Base-by-base conservation (phyloP, 2,888 invertebrate genomes). In the Drosophila mimica region DNA sequence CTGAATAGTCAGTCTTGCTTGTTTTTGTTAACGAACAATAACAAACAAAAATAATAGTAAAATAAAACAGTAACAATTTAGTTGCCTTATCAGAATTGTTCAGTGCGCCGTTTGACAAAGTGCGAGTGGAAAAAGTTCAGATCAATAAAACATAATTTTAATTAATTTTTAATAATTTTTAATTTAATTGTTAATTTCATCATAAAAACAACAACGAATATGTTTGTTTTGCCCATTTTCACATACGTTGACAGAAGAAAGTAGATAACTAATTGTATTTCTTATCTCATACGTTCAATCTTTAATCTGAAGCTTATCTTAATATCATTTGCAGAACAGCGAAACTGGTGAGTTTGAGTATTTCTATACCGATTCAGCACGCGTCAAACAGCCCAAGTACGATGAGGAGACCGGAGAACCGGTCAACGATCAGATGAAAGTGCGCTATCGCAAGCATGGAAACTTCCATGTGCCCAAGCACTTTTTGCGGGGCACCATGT, bases 381-480 rank as follows among this genome's bases (percentile, higher is more conserved):
- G 81, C 40, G 73, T 90, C 43, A 83, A 79, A 20, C 81, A 78
- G 49, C 85, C 82, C 34, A 79, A 84, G 54, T 92, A 89, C 70
- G 92, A 93, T 74, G 91, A 91, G 52, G 93, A 93, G 78, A 93
- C 93, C 30, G 93, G 93, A 0, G 93, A 93, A 52, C 92, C 93
- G 4, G 81, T 91, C 4, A 88, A 86, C 38, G 92, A 87, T 36
- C 89, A 90, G 62, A 74, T 88, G 67, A 91, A 90, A 58, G 86
- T 92, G n/a, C 92, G 91, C 46, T 92, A 91, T 70, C 76, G 88
- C 20, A 93, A 93, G 72, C 91, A 91, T 51, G 91, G 90, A 25
- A 82, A 91, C 36, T 93, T 93, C 74, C 92, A 92, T 73, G 91
- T 93, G 49, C 93, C 93, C 0, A 92, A 88, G 54, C 76, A 90